These are phyloP conservation scores for Cremastinae sp. DNA, from an alignment of 2,888 invertebrate genomes.

Conservation along the genomic window DNA sequence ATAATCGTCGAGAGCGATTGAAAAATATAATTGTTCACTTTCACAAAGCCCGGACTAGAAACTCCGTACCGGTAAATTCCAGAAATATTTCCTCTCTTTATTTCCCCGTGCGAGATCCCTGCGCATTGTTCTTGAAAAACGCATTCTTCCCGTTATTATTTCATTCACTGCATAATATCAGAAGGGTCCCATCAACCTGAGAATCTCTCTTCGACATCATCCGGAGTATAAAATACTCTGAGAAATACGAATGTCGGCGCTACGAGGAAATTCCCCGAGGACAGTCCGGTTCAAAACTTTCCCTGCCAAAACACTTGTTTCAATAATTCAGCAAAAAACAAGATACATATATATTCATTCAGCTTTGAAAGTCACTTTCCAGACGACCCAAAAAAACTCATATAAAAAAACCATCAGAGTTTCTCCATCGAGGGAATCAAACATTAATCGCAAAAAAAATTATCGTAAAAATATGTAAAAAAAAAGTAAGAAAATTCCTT, in stretches of 20 bases:
- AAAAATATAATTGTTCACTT: neutral
- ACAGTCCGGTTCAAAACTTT: neutral
- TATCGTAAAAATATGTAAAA: too few species aligned
- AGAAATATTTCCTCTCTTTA: neutral
- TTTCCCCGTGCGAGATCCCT: neutral
- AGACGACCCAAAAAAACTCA: too few species aligned
- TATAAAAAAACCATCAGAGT: too few species aligned
- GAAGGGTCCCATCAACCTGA: slow-evolving; percentile 1
- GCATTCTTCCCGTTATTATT: slow-evolving; percentile 15
- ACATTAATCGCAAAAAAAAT: too few species aligned
- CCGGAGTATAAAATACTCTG: slow-evolving; percentile 8
- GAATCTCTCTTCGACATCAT: slow-evolving; percentile 5
- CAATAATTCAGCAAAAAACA: too few species aligned
- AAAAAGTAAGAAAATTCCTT: too few species aligned
- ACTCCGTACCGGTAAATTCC: neutral
- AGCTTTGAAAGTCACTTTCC: too few species aligned
- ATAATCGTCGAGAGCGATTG: slow-evolving; percentile 54
- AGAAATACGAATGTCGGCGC: slow-evolving; percentile 6
- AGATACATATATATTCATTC: too few species aligned
- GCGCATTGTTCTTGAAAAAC: neutral
- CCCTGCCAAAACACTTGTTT: too few species aligned
- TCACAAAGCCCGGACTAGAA: too few species aligned
- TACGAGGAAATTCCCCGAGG: neutral
- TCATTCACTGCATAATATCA: neutral
- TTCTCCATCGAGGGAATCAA: too few species aligned